phyloP scores from a whole-genome alignment of 2,888 invertebrate species.

The Cordilura impudica region DNA sequence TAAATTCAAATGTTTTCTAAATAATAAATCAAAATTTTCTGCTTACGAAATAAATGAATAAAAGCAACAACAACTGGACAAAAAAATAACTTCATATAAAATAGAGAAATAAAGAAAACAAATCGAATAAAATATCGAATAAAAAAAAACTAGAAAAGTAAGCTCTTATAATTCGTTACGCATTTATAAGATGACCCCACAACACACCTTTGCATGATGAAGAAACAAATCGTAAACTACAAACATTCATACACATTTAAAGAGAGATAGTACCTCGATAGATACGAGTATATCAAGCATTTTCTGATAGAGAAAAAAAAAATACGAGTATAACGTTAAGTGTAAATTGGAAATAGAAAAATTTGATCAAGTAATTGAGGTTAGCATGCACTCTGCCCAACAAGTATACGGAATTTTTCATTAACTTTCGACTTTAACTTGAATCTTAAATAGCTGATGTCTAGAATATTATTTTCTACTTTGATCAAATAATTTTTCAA shows the following conservation, averaged over 20 bases:
- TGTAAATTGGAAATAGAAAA: slow-evolving; percentile 12
- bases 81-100: background rate
- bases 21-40: slow-evolving; percentile 73
- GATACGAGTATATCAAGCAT: slow-evolving; percentile 6
- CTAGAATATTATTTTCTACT: too few species aligned
- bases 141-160: slow-evolving; percentile 41
- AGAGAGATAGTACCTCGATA: background rate
- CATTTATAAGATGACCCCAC: slow-evolving; percentile 66
- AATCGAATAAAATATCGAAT: background rate
- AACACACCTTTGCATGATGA: slow-evolving; percentile 53
- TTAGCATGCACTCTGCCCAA: too few species aligned
- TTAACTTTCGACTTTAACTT: too few species aligned
- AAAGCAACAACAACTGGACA: slow-evolving; percentile 17
- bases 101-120: slow-evolving; percentile 35
- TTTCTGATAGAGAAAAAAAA: too few species aligned
- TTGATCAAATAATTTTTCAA: too few species aligned
- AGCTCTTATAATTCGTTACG: slow-evolving; percentile 71
- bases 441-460: too few species aligned
- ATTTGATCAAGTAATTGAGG: background rate
- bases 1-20: slow-evolving; percentile 73
- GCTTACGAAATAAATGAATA: slow-evolving; percentile 47
- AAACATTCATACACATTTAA: background rate
- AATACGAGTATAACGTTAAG: slow-evolving; percentile 24
- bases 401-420: too few species aligned
- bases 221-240: background rate